Evolutionary conservation across 2,888 invertebrate species (phyloP).

Genomic region (Harmothoe impar): DNA sequence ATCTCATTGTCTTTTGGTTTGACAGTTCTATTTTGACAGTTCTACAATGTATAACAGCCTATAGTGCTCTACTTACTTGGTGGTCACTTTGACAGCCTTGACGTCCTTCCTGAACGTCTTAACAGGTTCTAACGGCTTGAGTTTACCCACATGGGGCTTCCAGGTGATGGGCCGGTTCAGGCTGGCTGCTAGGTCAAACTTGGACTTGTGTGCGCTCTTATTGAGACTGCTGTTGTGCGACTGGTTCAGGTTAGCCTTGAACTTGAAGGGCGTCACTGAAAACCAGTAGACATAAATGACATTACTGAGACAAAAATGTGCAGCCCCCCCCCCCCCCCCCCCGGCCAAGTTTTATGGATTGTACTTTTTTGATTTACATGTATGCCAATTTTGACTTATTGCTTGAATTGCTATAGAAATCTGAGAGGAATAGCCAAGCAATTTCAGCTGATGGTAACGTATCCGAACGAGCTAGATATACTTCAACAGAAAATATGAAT

Average conservation of each 20-base stretch:
- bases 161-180: constrained; percentile 78
- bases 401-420: too few species aligned
- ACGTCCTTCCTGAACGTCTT: constrained; percentile 49
- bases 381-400: too few species aligned
- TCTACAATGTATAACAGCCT: background rate
- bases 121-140: constrained; percentile 73
- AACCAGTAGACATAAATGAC: background rate
- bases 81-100: constrained; percentile 66
- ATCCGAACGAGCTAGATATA: too few species aligned
- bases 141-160: constrained; percentile 79
- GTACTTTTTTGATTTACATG: too few species aligned
- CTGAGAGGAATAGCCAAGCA: too few species aligned
- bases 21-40: background rate
- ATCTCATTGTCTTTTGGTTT: background rate
- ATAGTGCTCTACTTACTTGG: constrained; percentile 60
- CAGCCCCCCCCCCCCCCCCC: too few species aligned
- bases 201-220: constrained; percentile 55
- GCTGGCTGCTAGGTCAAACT: constrained; percentile 80
- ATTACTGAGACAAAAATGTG: too few species aligned
- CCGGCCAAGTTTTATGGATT: too few species aligned
- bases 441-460: too few species aligned
- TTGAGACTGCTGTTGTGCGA: constrained; percentile 57
- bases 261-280: constrained; percentile 65
- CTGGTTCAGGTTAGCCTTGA: constrained; percentile 41
- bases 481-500: too few species aligned